Evolutionary conservation across 2,113 vertebrate species (phyloP).

Genomic region (Podilymbus podiceps): DNA sequence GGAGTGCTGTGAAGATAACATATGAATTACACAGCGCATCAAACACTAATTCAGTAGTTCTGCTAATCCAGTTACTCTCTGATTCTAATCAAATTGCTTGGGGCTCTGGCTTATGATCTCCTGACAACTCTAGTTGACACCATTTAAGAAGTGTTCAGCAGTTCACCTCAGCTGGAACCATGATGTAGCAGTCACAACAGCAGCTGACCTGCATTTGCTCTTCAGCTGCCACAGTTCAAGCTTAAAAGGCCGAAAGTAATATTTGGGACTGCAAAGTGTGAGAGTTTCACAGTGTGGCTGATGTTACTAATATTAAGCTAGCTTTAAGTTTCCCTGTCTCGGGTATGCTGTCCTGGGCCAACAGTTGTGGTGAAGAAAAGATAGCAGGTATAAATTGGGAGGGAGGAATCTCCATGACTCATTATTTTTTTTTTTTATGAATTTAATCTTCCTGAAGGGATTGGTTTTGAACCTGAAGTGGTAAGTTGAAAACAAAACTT

Average conservation of each 20-base stretch:
- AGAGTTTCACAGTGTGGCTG: not conserved
- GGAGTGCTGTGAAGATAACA: not conserved
- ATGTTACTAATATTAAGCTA: not conserved
- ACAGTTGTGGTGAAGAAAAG: not conserved
- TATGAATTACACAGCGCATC: slow-evolving; percentile 27
- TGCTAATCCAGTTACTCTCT: slow-evolving; percentile 40
- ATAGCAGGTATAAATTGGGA: not conserved
- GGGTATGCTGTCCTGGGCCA: not conserved
- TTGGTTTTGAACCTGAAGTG: not conserved
- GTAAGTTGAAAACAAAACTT: not conserved
- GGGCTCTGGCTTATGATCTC: slow-evolving; percentile 53
- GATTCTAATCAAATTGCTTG: slow-evolving; percentile 51
- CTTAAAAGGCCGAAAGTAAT: not conserved
- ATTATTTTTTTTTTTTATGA: not conserved
- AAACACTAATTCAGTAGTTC: slow-evolving; percentile 37
- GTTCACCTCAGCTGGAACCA: not conserved
- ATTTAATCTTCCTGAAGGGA: not conserved
- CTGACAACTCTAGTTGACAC: slow-evolving; percentile 43
- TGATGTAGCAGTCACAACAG: not conserved
- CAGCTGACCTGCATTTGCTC: slow-evolving; percentile 32
- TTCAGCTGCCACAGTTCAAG: not conserved
- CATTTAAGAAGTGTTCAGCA: slow-evolving; percentile 17
- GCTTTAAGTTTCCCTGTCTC: not conserved
- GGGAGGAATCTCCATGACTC: not conserved
- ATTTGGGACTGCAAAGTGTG: not conserved